Evolutionary conservation across 2,888 invertebrate genomes (phyloP), one percentile per base, ranked within the genome.

Genomic region (Macrostomum cliftonense): DNA sequence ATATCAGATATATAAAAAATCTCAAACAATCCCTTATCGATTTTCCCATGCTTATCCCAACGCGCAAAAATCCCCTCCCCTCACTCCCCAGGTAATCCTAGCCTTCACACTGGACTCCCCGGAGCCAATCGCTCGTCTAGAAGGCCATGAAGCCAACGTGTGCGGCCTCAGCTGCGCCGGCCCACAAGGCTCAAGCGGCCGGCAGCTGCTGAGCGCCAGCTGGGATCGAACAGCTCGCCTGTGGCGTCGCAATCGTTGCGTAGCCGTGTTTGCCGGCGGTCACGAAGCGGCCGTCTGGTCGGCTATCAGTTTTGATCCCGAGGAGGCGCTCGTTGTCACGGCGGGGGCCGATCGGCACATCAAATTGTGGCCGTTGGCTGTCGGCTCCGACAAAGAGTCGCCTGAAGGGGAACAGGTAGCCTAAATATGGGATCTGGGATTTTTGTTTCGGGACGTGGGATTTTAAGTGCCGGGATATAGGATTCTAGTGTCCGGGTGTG

Each of bases 281-380:
- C 75, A 76, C 58, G 60, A 63, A 55, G 81, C 82, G 13, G 85
- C 93, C 0, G 82, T 95, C 7, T 95, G 93, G 93, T 78, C 73
- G 16, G 73, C 75, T 16, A 68, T 70, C 9, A 61, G 65, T 16
- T 58, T 74, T 38, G 36, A 21, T 12, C 68, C 70, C 4, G 66
- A 65, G 39, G 60, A 62, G 9, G 68, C 66, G 2, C 55, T 64
- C 28, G 77, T 81, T 57, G 76, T 85, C 1, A 89, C 91, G 13
- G 93, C 82, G 1, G 85, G 86, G 0, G 95, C 93, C 14, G 95
- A 97, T 71, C 86, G 84, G 71, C 79, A 79, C 12, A 82, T 95
- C 48, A 80, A 79, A 57, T 69, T 87, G 21, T 93, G 89, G 89
- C 77, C 64, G 42, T 65, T 28, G 28, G 28, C 4, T 4, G 17